phyloP scores from a whole-genome alignment of 2,797 vertebrate genomes.

The Propithecus perrieri region DNA sequence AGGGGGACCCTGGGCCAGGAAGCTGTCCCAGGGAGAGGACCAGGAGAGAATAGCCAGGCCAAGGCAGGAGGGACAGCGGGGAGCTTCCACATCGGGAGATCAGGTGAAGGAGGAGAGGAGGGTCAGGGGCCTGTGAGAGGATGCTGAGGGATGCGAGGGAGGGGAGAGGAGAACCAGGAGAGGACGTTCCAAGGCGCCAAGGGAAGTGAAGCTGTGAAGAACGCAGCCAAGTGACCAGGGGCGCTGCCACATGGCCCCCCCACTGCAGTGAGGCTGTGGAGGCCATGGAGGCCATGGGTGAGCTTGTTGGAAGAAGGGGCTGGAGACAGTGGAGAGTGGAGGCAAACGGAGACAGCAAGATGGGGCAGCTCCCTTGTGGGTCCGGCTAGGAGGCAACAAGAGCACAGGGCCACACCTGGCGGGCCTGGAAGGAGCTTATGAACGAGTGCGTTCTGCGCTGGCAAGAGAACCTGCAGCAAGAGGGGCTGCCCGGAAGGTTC shows the following conservation, averaged over 20 bases:
- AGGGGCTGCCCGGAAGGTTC: not conserved
- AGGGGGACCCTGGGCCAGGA: slow-evolving; percentile 29
- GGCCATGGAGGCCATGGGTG: not conserved
- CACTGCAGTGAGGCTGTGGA: not conserved
- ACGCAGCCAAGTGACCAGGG: not conserved
- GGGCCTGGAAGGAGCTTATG: not conserved
- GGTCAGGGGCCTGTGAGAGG: not conserved
- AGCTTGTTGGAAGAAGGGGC: not conserved
- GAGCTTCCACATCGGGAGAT: not conserved
- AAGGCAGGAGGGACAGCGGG: too few species aligned
- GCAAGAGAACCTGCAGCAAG: not conserved
- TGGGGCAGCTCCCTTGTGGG: not conserved
- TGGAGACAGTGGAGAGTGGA: not conserved
- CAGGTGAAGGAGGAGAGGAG: not conserved
- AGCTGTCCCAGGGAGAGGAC: not conserved
- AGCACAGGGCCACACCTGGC: not conserved
- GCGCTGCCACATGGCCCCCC: not conserved
- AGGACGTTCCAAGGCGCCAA: not conserved
- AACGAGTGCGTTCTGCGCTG: not conserved
- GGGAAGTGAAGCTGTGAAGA: not conserved
- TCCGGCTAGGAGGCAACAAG: too few species aligned
- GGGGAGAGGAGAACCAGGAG: not conserved
- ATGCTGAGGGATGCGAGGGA: not conserved
- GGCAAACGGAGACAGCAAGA: not conserved
- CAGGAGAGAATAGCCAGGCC: not conserved